Evolutionary conservation across 2,888 invertebrate species (phyloP).

Genomic region (Drosophila testacea): DNA sequence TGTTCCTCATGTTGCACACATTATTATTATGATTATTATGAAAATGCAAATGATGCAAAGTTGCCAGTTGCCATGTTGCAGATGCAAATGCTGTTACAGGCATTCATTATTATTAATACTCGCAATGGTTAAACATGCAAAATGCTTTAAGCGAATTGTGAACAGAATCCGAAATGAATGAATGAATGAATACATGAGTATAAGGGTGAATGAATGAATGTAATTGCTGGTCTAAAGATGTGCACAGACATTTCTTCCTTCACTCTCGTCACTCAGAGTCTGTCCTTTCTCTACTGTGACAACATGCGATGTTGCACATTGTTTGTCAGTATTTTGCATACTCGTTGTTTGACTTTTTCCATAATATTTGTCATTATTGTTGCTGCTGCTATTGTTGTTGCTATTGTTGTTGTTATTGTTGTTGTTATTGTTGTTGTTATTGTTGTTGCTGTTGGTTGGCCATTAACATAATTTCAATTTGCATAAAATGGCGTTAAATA

Average conservation of each 20-base stretch:
- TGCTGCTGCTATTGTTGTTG: slow-evolving; percentile 7
- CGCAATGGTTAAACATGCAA: slow-evolving; percentile 63
- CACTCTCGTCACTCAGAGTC: slow-evolving; percentile 1
- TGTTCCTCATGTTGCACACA: slow-evolving; percentile 34
- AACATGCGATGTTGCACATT: slow-evolving; percentile 44
- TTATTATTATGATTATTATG: slow-evolving; percentile 74
- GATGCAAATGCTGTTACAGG: slow-evolving; percentile 43
- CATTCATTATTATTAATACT: slow-evolving; percentile 54
- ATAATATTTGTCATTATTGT: slow-evolving; percentile 50
- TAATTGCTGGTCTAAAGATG: slow-evolving; percentile 37
- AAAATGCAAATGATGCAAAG: slow-evolving; percentile 75
- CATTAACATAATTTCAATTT: slow-evolving; percentile 81
- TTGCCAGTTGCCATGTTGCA: slow-evolving; percentile 37
- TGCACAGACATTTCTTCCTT: slow-evolving; percentile 14
- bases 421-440: slow-evolving; percentile 27
- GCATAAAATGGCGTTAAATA: slow-evolving; percentile 78
- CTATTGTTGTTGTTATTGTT: slow-evolving; percentile 24
- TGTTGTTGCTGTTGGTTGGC: slow-evolving; percentile 41
- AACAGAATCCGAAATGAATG: slow-evolving; percentile 56
- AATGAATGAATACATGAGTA: slow-evolving; percentile 17
- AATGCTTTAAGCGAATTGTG: slow-evolving; percentile 70
- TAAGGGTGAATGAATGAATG: slow-evolving; percentile 24
- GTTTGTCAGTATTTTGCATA: slow-evolving; percentile 55
- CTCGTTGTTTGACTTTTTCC: slow-evolving; percentile 47
- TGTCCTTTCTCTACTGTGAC: slow-evolving; percentile 19